Percentiles rank a stretch among this genome's conserved stretches.
Conservation (phyloP, 1,140 invertebrate genomes). For the Euura lappo region DNA sequence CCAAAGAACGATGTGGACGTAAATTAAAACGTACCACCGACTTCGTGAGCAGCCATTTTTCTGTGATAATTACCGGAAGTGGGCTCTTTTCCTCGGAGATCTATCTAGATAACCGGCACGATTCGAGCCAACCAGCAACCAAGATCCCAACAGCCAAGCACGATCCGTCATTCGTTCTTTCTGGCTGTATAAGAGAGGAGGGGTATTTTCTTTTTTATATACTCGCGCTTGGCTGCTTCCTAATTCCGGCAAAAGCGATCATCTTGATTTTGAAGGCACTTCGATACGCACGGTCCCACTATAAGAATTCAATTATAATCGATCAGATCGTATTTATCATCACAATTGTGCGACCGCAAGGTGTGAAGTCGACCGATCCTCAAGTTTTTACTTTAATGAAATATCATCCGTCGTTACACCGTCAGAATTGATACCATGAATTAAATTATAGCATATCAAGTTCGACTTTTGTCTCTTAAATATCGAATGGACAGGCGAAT, state of each 20-base stretch:
- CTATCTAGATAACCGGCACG: slow-evolving; percentile 32
- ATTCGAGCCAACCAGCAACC: slow-evolving; percentile 29
- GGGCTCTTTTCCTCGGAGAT: slow-evolving; percentile 34
- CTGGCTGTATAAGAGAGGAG: background rate
- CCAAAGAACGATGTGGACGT: background rate
- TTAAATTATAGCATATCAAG: too few species aligned
- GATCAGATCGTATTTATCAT: too few species aligned
- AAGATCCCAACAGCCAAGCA: slow-evolving; percentile 19
- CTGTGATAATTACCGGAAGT: slow-evolving; percentile 39
- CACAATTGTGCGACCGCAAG: too few species aligned
- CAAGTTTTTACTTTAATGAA: too few species aligned
- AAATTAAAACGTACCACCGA: slow-evolving; percentile 30
- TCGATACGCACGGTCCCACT: too few species aligned
- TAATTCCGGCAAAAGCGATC: background rate
- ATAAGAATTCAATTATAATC: too few species aligned
- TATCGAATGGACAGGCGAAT: too few species aligned
- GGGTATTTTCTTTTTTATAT: background rate
- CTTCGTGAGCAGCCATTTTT: slow-evolving; percentile 29
- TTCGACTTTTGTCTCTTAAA: too few species aligned
- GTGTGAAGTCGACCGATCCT: too few species aligned
- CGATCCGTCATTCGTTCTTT: slow-evolving; percentile 15
- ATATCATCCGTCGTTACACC: too few species aligned
- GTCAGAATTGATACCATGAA: too few species aligned
- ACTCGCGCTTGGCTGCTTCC: background rate
- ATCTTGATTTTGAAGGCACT: background rate